A percentile compares a stretch with the other conserved stretches of the same genome.
These are phyloP conservation scores for Petrolisthes manimaculis DNA, from an alignment of 2,888 invertebrate species.

Conservation along the genomic window DNA sequence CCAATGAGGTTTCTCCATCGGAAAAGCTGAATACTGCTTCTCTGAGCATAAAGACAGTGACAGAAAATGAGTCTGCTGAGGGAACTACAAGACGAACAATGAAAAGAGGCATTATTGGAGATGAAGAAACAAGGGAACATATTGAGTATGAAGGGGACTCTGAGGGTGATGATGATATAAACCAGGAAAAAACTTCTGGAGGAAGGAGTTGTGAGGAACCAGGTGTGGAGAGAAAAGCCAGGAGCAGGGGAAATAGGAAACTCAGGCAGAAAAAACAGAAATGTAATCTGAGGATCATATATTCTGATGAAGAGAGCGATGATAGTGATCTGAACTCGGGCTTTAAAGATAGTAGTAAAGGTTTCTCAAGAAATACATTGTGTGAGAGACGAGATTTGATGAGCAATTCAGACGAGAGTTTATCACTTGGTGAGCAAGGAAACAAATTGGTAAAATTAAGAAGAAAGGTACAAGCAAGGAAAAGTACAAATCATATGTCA, in stretches of 20 bases:
- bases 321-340: neutral
- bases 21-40: too few species aligned
- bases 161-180: slow-evolving; percentile 3
- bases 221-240: too few species aligned
- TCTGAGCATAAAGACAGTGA: neutral
- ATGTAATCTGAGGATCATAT: neutral
- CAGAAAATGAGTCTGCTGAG: neutral
- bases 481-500: too few species aligned
- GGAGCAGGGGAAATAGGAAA: neutral
- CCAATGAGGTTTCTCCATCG: too few species aligned
- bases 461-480: too few species aligned
- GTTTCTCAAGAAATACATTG: too few species aligned
- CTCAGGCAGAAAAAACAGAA: neutral
- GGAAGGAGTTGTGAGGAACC: too few species aligned
- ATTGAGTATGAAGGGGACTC: slow-evolving; percentile 14
- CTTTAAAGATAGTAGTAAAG: too few species aligned
- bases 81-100: neutral
- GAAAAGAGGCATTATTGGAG: neutral
- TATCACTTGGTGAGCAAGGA: too few species aligned
- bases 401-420: too few species aligned
- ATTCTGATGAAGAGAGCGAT: neutral
- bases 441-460: too few species aligned
- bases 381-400: too few species aligned
- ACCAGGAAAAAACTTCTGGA: neutral
- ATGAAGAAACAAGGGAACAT: neutral